Evolutionary conservation across 1,140 invertebrate genomes (phyloP), one percentile per base, ranked within the genome.

Genomic region (Zaprionus kolodkinae): DNA sequence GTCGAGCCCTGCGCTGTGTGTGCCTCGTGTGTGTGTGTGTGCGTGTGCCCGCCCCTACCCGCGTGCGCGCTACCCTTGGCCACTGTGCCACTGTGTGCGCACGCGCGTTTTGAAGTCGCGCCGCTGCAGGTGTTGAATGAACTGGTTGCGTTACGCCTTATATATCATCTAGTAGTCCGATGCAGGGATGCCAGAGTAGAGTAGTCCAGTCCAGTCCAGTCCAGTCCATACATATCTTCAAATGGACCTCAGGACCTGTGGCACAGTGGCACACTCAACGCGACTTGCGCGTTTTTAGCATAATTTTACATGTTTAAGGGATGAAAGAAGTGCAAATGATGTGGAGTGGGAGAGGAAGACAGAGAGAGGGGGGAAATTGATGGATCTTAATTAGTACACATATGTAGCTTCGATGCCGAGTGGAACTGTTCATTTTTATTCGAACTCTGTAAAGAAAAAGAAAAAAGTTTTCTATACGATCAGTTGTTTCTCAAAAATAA

Each of bases 51-150:
- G 21, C 21, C 21, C 21, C 21, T 21, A 21, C 33, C 38, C 25
- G 33, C 27, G 27, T n/a, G 13, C 27, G 27, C 15, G 13, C 43
- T 17, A 36, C 57, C 40, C 25, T 12, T 74, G 40, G 21, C 59
- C 72, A 35, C 66, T 70, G 78, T 74, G 63, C 40, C 40, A 15
- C 40, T 45, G 40, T 43, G 40, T n/a, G 40, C 81, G 70, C 78
- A 80, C 78, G 74, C 81, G 81, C 71, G 76, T 64, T 67, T 74
- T 84, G 54, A 65, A 65, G 81, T 68, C 66, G 70, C 67, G 60
- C 66, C 63, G 65, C 65, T 76, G 79, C 83, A 87, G 83, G 83
- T 87, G 83, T 87, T 73, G 67, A 74, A 62, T 79, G 70, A 87
- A 87, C 83, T 79, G 72, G 83, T 87, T 87, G 60, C 76, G 57